Evolutionary conservation across 1,140 invertebrate species (phyloP).

Genomic region (Panagrolaimus sp.): DNA sequence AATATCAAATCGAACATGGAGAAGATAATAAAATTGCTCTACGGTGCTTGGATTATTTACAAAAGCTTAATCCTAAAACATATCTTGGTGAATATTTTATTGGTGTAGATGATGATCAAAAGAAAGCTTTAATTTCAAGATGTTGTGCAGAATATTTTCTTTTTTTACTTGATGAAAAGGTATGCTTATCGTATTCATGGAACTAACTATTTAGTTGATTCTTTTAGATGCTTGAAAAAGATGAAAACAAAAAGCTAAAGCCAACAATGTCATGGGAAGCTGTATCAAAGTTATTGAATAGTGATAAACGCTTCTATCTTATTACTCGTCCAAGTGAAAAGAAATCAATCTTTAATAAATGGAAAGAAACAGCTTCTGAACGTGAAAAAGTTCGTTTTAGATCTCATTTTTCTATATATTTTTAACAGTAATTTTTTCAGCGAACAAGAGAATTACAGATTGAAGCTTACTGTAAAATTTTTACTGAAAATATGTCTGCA

Average conservation of each 20-base stretch:
- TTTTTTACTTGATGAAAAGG: neutral
- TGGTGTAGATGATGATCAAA: neutral
- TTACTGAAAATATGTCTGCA: neutral
- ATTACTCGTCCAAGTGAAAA: conserved; percentile 3
- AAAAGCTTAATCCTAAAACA: too few relatives aligned
- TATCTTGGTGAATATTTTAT: too few relatives aligned
- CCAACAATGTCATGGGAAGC: neutral
- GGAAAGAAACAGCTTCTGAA: neutral
- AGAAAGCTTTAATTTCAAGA: neutral
- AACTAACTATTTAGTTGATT: neutral
- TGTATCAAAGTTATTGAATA: neutral
- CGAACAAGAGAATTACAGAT: neutral
- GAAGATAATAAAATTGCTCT: too few relatives aligned
- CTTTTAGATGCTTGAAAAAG: neutral
- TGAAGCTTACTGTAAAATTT: neutral
- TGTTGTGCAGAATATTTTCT: neutral
- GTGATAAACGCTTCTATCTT: neutral
- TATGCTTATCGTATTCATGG: neutral
- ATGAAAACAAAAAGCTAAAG: neutral
- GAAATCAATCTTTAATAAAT: neutral
- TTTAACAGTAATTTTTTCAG: neutral
- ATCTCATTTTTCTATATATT: neutral
- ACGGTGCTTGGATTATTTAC: too few relatives aligned
- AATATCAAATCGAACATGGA: too few relatives aligned
- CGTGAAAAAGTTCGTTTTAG: neutral